These are phyloP conservation scores for Hydrozoanthus gracilis DNA, from an alignment of 92 coral and sea anemone species.

Conservation along the genomic window DNA sequence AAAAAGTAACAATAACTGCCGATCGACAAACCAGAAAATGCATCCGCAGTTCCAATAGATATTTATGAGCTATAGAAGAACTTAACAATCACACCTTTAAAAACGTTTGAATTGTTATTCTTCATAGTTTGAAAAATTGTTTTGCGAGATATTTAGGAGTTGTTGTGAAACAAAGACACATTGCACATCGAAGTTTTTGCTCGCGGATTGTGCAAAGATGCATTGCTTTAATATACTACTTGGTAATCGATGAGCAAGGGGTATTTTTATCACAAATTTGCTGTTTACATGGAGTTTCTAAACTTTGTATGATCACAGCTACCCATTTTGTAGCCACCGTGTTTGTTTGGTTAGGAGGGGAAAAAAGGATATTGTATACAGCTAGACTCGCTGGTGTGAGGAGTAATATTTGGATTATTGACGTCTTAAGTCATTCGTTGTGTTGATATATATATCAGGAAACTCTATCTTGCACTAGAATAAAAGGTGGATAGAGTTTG, in stretches of 20 bases:
- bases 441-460: background rate
- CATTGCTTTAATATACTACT: no score
- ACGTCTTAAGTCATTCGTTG: background rate
- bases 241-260: background rate
- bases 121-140: no score
- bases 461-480: background rate
- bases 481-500: slow-evolving; percentile 34
- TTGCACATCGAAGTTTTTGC: no score
- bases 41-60: no score
- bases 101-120: no score
- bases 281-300: background rate
- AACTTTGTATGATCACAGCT: slow-evolving; percentile 24
- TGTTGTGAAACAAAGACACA: no score
- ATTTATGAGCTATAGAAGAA: no score
- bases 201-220: no score
- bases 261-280: slow-evolving; percentile 12
- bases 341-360: background rate
- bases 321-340: slow-evolving; percentile 17
- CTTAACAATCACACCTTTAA: no score
- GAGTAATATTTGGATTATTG: slow-evolving; percentile 16
- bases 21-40: no score
- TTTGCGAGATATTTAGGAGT: no score
- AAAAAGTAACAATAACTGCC: no score
- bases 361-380: slow-evolving; percentile 25
- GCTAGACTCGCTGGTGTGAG: slow-evolving; percentile 28